Percentiles rank a stretch among this genome's conserved stretches.
These are phyloP conservation scores for Falco naumanni DNA, from an alignment of 2,797 vertebrate genomes.

Conservation along the genomic window DNA sequence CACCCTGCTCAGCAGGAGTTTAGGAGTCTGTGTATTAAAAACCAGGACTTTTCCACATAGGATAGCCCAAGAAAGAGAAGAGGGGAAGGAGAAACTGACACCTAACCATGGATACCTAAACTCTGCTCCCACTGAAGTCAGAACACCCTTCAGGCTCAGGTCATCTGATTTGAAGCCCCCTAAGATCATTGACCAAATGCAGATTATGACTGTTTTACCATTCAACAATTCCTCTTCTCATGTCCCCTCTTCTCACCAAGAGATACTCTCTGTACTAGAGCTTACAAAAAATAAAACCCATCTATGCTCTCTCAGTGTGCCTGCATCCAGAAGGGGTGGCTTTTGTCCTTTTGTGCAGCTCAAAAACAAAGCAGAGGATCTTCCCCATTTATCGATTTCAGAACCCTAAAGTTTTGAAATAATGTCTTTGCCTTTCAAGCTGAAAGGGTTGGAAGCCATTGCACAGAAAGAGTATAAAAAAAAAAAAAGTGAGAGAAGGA, in stretches of 20 bases:
- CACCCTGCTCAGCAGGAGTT: background rate
- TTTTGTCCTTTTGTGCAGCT: background rate
- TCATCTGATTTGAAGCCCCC: background rate
- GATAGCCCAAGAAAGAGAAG: background rate
- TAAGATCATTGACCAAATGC: background rate
- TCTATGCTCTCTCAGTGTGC: rapidly evolving
- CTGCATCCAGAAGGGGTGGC: background rate
- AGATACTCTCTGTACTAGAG: background rate
- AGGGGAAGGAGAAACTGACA: background rate
- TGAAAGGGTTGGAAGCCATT: background rate
- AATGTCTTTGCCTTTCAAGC: background rate
- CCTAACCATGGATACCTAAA: background rate
- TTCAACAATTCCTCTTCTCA: background rate
- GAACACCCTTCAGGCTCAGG: background rate
- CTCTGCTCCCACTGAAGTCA: background rate
- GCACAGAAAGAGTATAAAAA: background rate
- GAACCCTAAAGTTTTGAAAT: background rate
- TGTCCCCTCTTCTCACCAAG: background rate
- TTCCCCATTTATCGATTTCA: background rate
- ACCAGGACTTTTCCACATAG: background rate
- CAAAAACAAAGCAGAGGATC: background rate
- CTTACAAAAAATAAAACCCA: background rate
- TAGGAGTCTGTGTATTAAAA: background rate
- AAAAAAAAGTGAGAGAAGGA: background rate
- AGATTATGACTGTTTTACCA: background rate